Conservation (phyloP, 2,797 vertebrate species). For the Cygnus olor region DNA sequence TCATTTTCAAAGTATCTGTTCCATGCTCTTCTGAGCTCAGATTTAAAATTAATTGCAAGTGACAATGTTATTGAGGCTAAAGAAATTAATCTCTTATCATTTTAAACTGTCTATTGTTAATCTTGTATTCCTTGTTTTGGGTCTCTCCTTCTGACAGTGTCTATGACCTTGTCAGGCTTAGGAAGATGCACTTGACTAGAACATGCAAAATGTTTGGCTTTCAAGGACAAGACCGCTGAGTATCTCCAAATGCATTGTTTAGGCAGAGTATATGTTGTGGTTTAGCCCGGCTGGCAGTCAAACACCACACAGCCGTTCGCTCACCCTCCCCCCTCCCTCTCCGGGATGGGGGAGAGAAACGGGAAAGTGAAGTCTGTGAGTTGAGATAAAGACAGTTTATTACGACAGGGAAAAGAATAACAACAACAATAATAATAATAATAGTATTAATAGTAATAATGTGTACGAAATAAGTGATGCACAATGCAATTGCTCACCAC, state of each 20-base stretch:
- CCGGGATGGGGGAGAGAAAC: no score
- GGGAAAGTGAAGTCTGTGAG: no score
- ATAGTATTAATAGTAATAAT: no score
- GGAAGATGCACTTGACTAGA: slow-evolving; percentile 14
- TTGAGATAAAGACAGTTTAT: no score
- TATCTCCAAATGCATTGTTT: not conserved
- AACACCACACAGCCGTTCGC: no score
- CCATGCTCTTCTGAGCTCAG: not conserved
- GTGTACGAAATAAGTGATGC: no score
- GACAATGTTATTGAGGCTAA: slow-evolving; percentile 17
- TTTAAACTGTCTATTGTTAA: slow-evolving; percentile 36
- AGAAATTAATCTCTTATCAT: slow-evolving; percentile 24
- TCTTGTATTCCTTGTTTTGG: slow-evolving; percentile 27
- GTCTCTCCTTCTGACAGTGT: not conserved
- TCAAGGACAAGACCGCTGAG: slow-evolving; percentile 4
- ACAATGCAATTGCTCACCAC: no score
- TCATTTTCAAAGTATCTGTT: not conserved
- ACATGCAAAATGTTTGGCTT: not conserved
- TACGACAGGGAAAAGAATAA: no score
- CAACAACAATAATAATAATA: no score
- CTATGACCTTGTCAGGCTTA: slow-evolving; percentile 21
- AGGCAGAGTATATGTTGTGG: not conserved
- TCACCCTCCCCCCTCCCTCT: no score
- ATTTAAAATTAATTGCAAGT: slow-evolving; percentile 52
- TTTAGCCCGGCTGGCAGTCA: no score